Evolutionary conservation across 2,797 vertebrate species (phyloP).

Genomic region (Lacerta bilineata): DNA sequence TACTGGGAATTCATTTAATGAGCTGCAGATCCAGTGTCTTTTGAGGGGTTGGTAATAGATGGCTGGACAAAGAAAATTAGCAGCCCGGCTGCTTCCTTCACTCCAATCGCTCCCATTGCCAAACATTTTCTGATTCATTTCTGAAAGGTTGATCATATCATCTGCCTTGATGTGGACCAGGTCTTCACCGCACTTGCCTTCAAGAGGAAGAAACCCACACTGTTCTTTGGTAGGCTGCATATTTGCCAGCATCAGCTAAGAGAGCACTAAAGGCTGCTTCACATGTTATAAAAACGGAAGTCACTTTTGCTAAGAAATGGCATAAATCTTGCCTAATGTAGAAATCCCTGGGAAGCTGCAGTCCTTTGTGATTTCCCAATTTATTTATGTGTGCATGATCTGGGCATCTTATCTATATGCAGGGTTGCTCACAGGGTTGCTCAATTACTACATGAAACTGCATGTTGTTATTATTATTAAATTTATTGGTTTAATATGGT

Average conservation of each 20-base stretch:
- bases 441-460: background rate
- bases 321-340: background rate
- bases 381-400: background rate
- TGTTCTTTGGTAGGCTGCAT: constrained; percentile 86
- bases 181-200: constrained; percentile 84
- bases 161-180: constrained; percentile 86
- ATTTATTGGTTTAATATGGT: too few relatives aligned
- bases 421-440: background rate
- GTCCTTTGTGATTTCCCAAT: background rate
- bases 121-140: constrained; percentile 40
- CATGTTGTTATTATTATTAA: too few relatives aligned
- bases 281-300: background rate
- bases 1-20: background rate
- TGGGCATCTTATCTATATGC: background rate
- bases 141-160: constrained; percentile 87
- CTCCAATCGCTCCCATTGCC: background rate
- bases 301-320: background rate
- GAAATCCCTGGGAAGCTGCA: background rate
- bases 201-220: constrained; percentile 83
- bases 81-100: background rate
- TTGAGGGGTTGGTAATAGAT: background rate
- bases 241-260: background rate
- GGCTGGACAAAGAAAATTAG: background rate
- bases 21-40: background rate
- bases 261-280: background rate